Evolutionary conservation across 2,797 vertebrate species (phyloP), one percentile per base, ranked within the genome.

Genomic region (Nyctalus aviator): DNA sequence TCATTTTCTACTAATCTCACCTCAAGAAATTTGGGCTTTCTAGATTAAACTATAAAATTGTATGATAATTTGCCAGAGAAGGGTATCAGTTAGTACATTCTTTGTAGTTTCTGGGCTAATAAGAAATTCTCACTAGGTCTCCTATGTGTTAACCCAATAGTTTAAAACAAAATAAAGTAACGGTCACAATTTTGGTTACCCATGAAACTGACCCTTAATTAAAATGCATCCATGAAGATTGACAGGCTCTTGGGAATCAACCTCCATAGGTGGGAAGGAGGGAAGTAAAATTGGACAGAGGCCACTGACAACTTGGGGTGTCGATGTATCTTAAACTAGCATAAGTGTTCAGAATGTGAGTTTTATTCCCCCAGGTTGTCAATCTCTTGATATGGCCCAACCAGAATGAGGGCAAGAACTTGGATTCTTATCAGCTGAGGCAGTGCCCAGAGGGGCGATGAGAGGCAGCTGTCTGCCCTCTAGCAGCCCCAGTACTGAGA

Each of bases 141-240:
- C 7, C 8, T 11, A 75, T 46, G 18, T 69, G 23, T 71, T 53
- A 82, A 50, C 12, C 9, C 46, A 18, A 68, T 1, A 57, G 20
- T 59, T n/a, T 53, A 77, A 62, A 72, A 76, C 12, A 64, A 79
- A 95, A 88, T n/a, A 15, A 90, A 84, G n/a, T 21, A 44, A 17
- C 12, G 55, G 2, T 66, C 4, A 32, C 13, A 21, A 6, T 73
- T 46, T 90, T 20, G 23, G 4, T 92, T 88, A 23, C 59, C 32
- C 7, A 46, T 57, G 18, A 87, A 71, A 12, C 7, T 73, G 44
- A 59, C 30, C 66, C 50, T 59, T 15, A 88, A 84, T 30, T 15
- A 6, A 91, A 84, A 90, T 23, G 20, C 18, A 50, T 15, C 23
- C 10, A 72, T 23, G 48, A 62, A 90, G 20, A 91, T 27, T 55